Base-by-base conservation (phyloP, 2,797 vertebrate genomes). In the Pagetopsis macropterus region DNA sequence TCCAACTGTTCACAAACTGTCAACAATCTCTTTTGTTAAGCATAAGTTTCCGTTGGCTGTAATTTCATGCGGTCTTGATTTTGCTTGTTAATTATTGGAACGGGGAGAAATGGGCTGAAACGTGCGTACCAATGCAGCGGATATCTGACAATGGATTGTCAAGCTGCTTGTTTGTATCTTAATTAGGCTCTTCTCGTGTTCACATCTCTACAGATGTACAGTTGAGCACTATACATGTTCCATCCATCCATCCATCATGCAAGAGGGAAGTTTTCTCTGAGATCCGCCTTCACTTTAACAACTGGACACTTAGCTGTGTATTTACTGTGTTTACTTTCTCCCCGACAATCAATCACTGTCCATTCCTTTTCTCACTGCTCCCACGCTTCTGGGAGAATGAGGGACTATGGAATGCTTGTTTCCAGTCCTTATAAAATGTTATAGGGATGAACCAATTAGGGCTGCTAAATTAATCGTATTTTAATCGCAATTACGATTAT, bases 41-140 rank as follows among this genome's bases (percentile, higher is more conserved):
- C 89, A 81, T 64, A 87, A 78, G 92, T 94, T 93, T 80, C 68
- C 80, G 74, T 82, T 87, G 66, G 76, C 91, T 94, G 90, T 95
- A 94, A 96, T 96, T 96, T 95, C 94, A 95, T 88, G 92, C 93
- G 93, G 94, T 91, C 93, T 86, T 95, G 94, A 95, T 95, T 95
- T 85, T 75, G 92, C 94, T 94, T 93, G 94, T 91, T 93, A 96
- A 94, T 96, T 98, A 96, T 96, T 94, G 91, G 87, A 95, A 93
- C 94, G 93, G 94, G 94, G 93, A 95, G 93, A 86, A 88, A 93
- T 89, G 89, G 91, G 87, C 93, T 92, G 91, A 94, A 95, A 94
- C 89, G 90, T 84, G 91, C 92, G 94, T 95, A 93, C 92, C 94
- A 94, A 93, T 93, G 93, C 94, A 77, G 92, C 91, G 87, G 92